Evolutionary conservation across 2,113 vertebrate genomes (phyloP), one percentile per base, ranked within the genome.

Genomic region (Brachypteracias leptosomus): DNA sequence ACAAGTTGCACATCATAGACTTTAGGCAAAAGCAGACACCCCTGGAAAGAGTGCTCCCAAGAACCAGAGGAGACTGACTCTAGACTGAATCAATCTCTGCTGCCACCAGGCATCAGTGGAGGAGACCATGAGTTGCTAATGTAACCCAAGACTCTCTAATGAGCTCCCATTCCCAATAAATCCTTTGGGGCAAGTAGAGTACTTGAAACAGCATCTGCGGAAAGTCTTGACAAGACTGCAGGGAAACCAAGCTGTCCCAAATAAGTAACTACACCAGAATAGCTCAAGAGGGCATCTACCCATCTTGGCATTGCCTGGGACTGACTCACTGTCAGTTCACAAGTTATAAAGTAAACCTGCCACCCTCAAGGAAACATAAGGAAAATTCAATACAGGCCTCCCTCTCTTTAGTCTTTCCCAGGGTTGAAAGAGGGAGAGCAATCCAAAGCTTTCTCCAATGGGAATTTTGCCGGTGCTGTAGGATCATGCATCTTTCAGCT

Each of bases 401-500:
- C 26, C 35, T 77, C 33, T 82, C 57, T 89, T 89, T 81, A 66
- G 35, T 57, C 68, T 91, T 96, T 93, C 82, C 75, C 90, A 92
- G 62, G 49, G 66, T 14, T 80, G 62, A 76, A 51, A 63, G 10
- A 8, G 25, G 11, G 11, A 89, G 54, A 82, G 72, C 72, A 83
- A 88, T 67, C 73, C 82, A 94, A 68, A 89, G 71, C 67, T n/a
- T n/a, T 84, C 49, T 87, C 89, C 75, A 95, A 42, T 51, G 83
- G 88, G 76, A 95, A 91, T 94, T 96, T 93, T 95, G 29, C 36
- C 11, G 40, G 58, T 79, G 78, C 36, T 88, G 65, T 52, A 91
- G 73, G 51, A 93, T 75, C 90, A 77, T 87, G 73, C 76, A 78
- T 81, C 85, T 96, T 90, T 94, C 80, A 95, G 74, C 72, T 95